A percentile compares a stretch with the other conserved stretches of the same genome.
phyloP scores from a whole-genome alignment of 2,113 vertebrate species.

The Corydoras sp. region DNA sequence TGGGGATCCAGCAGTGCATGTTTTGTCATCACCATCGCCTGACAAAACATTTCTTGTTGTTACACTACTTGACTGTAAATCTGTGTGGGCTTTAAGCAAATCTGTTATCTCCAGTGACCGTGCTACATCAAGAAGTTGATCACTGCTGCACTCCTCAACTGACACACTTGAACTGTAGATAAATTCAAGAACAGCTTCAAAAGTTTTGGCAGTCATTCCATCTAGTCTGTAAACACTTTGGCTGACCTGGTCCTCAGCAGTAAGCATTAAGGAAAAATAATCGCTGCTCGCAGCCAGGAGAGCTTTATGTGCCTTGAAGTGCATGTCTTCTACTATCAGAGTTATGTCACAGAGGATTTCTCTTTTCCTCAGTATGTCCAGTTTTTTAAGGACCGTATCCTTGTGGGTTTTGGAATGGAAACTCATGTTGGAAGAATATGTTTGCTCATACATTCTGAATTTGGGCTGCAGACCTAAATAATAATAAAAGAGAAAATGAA shows the following conservation, averaged over 20 bases:
- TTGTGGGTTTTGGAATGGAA: slow-evolving; percentile 78
- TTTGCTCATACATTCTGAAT: slow-evolving; percentile 64
- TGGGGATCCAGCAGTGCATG: slow-evolving; percentile 24
- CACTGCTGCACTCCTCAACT: slow-evolving; percentile 67
- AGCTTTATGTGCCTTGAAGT: slow-evolving; percentile 89
- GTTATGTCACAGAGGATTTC: slow-evolving; percentile 90
- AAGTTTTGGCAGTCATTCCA: slow-evolving; percentile 76
- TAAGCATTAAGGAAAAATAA: slow-evolving; percentile 89
- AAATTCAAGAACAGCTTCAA: slow-evolving; percentile 81
- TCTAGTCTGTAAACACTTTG: slow-evolving; percentile 77
- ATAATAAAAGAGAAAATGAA: background rate
- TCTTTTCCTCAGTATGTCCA: slow-evolving; percentile 77
- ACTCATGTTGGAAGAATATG: slow-evolving; percentile 46
- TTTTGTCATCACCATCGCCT: background rate
- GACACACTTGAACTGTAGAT: slow-evolving; percentile 85
- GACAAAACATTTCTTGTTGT: background rate
- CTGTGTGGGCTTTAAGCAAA: slow-evolving; percentile 72
- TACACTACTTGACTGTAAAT: slow-evolving; percentile 51
- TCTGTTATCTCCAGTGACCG: slow-evolving; percentile 80
- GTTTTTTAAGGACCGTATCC: slow-evolving; percentile 76
- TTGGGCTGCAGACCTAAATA: background rate
- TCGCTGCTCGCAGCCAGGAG: slow-evolving; percentile 93
- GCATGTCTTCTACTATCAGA: slow-evolving; percentile 81
- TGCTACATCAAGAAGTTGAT: slow-evolving; percentile 81
- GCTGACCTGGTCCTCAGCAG: slow-evolving; percentile 66